Conservation (phyloP, 2,888 invertebrate species). For the Orchestes rusci region DNA sequence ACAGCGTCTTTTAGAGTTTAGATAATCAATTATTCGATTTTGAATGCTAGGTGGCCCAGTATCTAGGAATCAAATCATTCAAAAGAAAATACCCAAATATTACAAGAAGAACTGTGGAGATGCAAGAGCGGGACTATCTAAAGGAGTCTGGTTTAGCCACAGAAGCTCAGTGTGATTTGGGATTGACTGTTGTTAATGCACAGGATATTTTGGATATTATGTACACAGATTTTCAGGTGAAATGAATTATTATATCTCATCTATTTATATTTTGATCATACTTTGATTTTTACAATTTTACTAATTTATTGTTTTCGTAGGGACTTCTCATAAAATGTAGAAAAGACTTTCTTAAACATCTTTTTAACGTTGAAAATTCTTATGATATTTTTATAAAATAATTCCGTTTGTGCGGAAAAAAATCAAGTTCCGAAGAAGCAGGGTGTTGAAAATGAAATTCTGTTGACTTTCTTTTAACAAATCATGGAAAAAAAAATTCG, state of each 20-base stretch:
- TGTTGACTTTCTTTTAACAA: too few relatives aligned
- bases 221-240: constrained; percentile 80
- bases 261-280: background rate
- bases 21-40: too few relatives aligned
- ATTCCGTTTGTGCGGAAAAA: background rate
- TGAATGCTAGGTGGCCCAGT: constrained; percentile 61
- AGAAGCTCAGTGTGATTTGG: constrained; percentile 89
- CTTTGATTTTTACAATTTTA: background rate
- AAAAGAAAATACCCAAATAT: constrained; percentile 82
- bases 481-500: too few relatives aligned
- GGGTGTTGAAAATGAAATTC: too few relatives aligned
- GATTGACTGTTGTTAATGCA: constrained; percentile 83
- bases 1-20: too few relatives aligned
- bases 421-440: too few relatives aligned
- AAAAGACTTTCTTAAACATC: too few relatives aligned
- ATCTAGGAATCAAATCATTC: constrained; percentile 91
- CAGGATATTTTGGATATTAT: constrained; percentile 93
- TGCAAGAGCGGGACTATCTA: constrained; percentile 85
- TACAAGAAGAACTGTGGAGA: constrained; percentile 70
- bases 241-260: background rate
- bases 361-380: too few relatives aligned
- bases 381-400: too few relatives aligned
- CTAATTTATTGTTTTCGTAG: too few relatives aligned
- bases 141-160: constrained; percentile 71
- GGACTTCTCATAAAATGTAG: too few relatives aligned